Base-by-base conservation (phyloP, 1,140 invertebrate genomes). In the Scaptodrosophila lebanonensis region DNA sequence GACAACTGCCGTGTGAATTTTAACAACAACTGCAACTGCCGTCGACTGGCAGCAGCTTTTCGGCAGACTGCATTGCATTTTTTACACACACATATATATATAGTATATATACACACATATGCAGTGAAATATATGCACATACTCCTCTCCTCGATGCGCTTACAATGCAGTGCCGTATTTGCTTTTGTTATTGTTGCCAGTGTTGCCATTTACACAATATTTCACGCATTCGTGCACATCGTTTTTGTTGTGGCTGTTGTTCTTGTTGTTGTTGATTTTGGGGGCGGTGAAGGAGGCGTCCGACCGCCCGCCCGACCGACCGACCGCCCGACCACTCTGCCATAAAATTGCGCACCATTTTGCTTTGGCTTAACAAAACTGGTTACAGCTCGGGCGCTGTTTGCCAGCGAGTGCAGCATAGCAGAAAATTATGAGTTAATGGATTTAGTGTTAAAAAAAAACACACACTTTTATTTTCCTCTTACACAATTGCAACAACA, bases 381-480 rank as follows among this genome's bases (percentile, higher is more conserved):
- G 54, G 51, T 65, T 65, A 44, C 62, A 60, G 44, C 49, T 39
- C 44, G 17, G 44, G 39, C 29, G 32, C 49, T 36, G 40, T 60
- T 65, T 33, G 66, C 61, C 63, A 58, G 59, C 52, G 44, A 63
- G 66, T 75, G 75, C 75, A 82, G 36, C 62, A 82, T 70, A 82
- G 61, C 75, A 82, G 75, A 82, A 82, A 82, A 82, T 82, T 82
- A 82, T 82, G 75, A 82, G 75, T 70, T 82, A 82, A 82, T 82
- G 75, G 75, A 82, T 82, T 82, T 82, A 66, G 65, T 82, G 59
- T 53, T 66, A 79, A 73, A 52, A 44, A 42, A 20, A 16, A 9
- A 42, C 47, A 52, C 40, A 25, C 12, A 30, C 18, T n/a, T n/a
- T n/a, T n/a, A n/a, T n/a, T n/a, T n/a, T n/a, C n/a, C n/a, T n/a